Base-by-base conservation (phyloP, 2,888 invertebrate genomes). In the Lobophora halterata region DNA sequence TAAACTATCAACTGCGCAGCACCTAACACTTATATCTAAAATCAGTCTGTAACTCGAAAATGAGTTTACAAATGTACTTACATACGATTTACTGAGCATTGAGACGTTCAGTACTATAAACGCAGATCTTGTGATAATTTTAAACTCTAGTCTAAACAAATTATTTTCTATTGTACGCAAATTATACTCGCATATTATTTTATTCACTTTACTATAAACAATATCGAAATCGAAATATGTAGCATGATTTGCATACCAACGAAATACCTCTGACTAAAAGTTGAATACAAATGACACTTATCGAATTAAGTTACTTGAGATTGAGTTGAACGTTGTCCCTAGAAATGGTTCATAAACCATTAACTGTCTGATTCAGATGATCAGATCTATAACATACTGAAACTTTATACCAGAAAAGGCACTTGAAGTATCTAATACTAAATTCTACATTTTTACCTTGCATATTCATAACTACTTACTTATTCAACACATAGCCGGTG, bases 1-100 rank as follows among this genome's bases (percentile, higher is more conserved):
- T 60, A 62, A 77, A 73, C 65, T 75, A 75, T 74, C 58, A 58
- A 62, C 65, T 61, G 58, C 63, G 60, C 60, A 79, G 74, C 73
- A 71, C 66, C 74, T 77, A 80, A 79, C 67, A 72, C 83, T 83
- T 86, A 86, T 13, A 69, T 58, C 75, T 85, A 83, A 70, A 69
- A 73, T 87, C 86, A 87, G 87, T 87, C 87, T 75, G 75, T 69
- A 76, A 85, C 83, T 82, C 85, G 58, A 69, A 68, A 74, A 75
- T 62, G 81, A 86, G 85, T 76, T 71, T 58, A 56, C 53, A 49
- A 63, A 65, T 62, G 63, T 72, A 66, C 60, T 14, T 31, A 58
- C 56, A 61, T 29, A 43, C 16, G 13, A 46, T 52, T 59, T 75
- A 72, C 68, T 79, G 77, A 79, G 79, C 78, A 76, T 77, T 70